A percentile compares a stretch with the other conserved stretches of the same genome.
Evolutionary conservation across 2,888 invertebrate genomes (phyloP).

Genomic region (Hirudinaria manillensis): DNA sequence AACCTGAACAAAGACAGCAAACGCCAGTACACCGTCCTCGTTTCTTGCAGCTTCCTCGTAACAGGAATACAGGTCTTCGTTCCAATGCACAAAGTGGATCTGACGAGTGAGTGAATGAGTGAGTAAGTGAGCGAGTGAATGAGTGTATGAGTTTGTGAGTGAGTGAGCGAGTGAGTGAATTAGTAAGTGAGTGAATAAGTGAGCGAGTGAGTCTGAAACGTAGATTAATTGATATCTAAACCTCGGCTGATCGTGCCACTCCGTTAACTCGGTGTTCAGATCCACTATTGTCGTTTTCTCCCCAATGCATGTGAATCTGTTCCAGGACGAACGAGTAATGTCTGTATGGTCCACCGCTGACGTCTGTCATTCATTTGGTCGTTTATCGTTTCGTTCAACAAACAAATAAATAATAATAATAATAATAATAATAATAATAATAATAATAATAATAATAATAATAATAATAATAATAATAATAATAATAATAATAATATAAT

Average conservation of each 20-base stretch:
- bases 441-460: conserved; percentile 24
- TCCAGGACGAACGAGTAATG: conserved; percentile 33
- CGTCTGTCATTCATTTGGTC: conserved; percentile 16
- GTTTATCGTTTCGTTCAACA: not conserved
- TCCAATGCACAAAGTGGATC: conserved; percentile 36
- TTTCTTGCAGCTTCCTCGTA: conserved; percentile 31
- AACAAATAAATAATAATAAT: not conserved
- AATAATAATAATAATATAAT: not conserved
- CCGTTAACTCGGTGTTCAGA: conserved; percentile 32
- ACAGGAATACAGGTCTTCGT: conserved; percentile 30
- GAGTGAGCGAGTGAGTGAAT: conserved; percentile 1
- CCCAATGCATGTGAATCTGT: conserved; percentile 34
- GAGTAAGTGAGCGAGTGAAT: not conserved
- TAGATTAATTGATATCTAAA: conserved; percentile 1
- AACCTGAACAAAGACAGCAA: conserved; percentile 34
- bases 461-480: not conserved
- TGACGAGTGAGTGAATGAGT: not conserved
- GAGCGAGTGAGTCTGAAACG: not conserved
- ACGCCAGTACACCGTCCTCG: conserved; percentile 31
- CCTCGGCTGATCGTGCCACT: conserved; percentile 29
- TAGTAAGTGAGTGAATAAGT: not conserved
- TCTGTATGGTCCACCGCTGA: conserved; percentile 28
- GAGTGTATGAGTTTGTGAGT: not conserved
- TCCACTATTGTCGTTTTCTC: conserved; percentile 29
- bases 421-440: conserved; percentile 20